phyloP scores from a whole-genome alignment of 2,113 vertebrate species.

The Hylia prasina region DNA sequence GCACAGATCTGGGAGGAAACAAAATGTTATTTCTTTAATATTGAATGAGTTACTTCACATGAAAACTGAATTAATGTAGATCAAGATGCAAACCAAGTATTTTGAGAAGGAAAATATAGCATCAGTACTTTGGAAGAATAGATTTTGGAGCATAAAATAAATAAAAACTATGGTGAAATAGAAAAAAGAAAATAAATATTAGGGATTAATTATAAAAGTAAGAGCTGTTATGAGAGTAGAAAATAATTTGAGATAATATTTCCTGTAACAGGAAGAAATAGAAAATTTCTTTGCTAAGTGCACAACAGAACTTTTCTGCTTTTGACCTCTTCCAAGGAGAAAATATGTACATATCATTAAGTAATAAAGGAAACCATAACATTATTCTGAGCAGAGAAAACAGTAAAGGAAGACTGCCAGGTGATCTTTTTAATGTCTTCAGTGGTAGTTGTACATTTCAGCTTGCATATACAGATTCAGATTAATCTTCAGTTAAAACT shows the following conservation, averaged over 20 bases:
- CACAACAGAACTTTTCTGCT: background rate
- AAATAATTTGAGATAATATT: background rate
- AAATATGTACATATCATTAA: background rate
- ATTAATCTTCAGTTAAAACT: background rate
- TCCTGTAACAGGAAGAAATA: background rate
- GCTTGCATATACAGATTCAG: background rate
- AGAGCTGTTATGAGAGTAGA: background rate
- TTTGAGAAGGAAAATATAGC: background rate
- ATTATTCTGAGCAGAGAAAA: background rate
- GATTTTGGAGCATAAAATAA: background rate
- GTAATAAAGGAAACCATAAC: background rate
- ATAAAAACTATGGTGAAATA: background rate
- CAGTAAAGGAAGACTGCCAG: background rate
- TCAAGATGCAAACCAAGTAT: background rate
- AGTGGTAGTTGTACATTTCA: background rate
- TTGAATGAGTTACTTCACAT: background rate
- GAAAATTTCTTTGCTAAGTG: background rate
- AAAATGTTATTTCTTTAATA: background rate
- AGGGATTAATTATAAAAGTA: background rate
- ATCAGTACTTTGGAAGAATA: background rate
- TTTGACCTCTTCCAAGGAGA: background rate
- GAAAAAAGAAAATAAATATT: background rate
- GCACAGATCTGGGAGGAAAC: constrained; percentile 86
- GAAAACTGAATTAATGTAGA: background rate
- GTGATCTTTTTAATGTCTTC: background rate